phyloP scores from a whole-genome alignment of 2,888 invertebrate genomes.

The Drosophila anceps region DNA sequence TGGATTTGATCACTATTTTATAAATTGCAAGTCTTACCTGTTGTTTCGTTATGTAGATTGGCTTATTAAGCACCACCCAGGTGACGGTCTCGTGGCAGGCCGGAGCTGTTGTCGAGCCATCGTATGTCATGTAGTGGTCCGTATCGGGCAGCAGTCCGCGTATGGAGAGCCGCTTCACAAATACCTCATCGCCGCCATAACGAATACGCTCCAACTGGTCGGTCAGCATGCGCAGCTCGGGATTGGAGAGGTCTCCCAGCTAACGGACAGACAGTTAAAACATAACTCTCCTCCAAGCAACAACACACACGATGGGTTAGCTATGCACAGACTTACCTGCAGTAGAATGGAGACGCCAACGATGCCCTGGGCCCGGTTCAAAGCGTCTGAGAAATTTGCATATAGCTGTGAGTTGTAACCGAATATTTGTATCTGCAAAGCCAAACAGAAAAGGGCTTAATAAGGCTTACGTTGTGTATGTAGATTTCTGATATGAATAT shows the following conservation, averaged over 20 bases:
- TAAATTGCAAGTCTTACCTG: slow-evolving; percentile 88
- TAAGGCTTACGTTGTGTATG: background rate
- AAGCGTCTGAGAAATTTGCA: slow-evolving; percentile 97
- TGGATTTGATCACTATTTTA: too few species aligned
- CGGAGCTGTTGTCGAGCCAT: slow-evolving; percentile 98
- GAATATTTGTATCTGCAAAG: slow-evolving; percentile 97
- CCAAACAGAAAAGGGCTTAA: slow-evolving; percentile 1
- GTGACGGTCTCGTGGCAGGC: slow-evolving; percentile 99
- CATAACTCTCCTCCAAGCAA: background rate
- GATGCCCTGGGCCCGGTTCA: slow-evolving; percentile 97
- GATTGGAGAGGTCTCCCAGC: slow-evolving; percentile 96
- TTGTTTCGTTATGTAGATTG: slow-evolving; percentile 98
- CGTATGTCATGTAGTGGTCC: slow-evolving; percentile 98
- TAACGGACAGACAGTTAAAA: slow-evolving; percentile 81
- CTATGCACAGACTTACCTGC: slow-evolving; percentile 89
- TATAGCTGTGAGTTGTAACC: slow-evolving; percentile 99
- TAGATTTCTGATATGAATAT: background rate
- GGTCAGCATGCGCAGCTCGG: slow-evolving; percentile 95
- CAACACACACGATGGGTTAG: background rate
- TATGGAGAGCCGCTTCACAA: slow-evolving; percentile 93
- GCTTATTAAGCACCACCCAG: slow-evolving; percentile 99
- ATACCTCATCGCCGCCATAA: slow-evolving; percentile 95
- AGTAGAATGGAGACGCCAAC: slow-evolving; percentile 96
- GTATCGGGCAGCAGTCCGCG: slow-evolving; percentile 96
- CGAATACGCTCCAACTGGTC: slow-evolving; percentile 96